Percentiles rank a stretch among this genome's conserved stretches.
Conservation (phyloP, 1,140 invertebrate genomes). For the Brachionus plicatilis region DNA sequence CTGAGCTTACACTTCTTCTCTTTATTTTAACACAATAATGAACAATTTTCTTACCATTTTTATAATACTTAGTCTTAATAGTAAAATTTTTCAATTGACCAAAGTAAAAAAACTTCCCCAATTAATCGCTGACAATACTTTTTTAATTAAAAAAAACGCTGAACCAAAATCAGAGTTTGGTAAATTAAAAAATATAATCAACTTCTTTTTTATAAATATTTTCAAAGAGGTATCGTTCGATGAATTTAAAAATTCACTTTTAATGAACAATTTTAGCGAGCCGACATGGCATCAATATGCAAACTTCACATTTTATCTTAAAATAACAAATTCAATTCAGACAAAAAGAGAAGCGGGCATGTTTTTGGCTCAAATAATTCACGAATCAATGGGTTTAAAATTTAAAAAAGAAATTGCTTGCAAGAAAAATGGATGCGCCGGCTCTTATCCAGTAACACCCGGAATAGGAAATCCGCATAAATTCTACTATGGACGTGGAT, state of each 20-base stretch:
- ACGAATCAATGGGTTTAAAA: neutral
- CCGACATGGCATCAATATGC: neutral
- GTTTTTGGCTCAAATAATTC: slow-evolving; percentile 23
- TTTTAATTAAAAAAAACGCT: neutral
- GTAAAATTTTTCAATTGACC: neutral
- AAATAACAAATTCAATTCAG: neutral
- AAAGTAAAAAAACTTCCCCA: too few species aligned
- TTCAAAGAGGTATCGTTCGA: neutral
- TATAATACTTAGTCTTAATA: neutral
- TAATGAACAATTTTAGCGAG: neutral
- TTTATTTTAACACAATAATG: neutral
- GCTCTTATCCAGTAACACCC: neutral
- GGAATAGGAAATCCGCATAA: neutral
- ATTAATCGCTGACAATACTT: neutral
- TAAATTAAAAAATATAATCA: neutral
- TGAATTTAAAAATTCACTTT: neutral
- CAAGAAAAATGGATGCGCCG: neutral
- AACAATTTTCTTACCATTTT: neutral
- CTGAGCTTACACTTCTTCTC: neutral
- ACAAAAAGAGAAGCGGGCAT: slow-evolving; percentile 11
- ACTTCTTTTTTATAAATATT: neutral
- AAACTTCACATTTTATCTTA: neutral
- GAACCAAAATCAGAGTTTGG: neutral
- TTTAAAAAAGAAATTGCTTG: slow-evolving; percentile 15
- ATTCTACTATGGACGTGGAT: slow-evolving; percentile 26